Evolutionary conservation across 2,113 vertebrate species (phyloP), one percentile per base, ranked within the genome.

Genomic region (Mus pahari): DNA sequence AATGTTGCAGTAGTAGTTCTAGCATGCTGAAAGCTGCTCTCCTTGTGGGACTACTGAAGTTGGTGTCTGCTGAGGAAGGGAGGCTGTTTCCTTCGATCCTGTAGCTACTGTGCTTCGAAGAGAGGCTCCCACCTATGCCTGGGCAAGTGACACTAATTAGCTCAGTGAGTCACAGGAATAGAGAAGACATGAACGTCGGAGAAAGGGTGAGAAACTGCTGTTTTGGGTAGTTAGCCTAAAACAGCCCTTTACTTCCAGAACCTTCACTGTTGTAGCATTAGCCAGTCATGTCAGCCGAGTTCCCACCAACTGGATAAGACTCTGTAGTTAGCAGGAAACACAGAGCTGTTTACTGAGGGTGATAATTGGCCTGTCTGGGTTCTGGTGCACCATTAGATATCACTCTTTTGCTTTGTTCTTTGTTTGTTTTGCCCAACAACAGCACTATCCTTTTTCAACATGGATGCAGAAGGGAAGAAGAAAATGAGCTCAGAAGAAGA

Each of bases 41-140:
- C 58, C 24, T 26, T 3, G 7, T 28, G 8, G 81, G 24, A 2
- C 39, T 62, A 17, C 17, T 11, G 39, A 66, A 45, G 16, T 6
- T 64, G 53, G 81, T 33, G 62, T 20, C 19, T 48, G 39, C 28
- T 36, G 83, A 33, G 42, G 42, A 7, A 48, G 8, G 39, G 26
- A 19, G 12, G 9, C 4, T 0, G 1, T 28, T 17, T 33, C 16
- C 60, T 64, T 64, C 4, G 28, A 26, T 33, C 8, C 0, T 12
- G 9, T 33, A 45, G 42, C 13, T 1, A 16, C 22, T 13, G 31
- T 2, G 58, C 4, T 10, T 4, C 8, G 82, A 64, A 64, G 19
- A 45, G 2, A 84, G 31, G 19, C 39, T 19, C 14, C 2, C 0
- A 62, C 60, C 28, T 7, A 17, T 48, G 16, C 39, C 19, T 16